These are phyloP conservation scores for Zosterops lateralis DNA, from an alignment of 2,113 vertebrate genomes.

Conservation along the genomic window DNA sequence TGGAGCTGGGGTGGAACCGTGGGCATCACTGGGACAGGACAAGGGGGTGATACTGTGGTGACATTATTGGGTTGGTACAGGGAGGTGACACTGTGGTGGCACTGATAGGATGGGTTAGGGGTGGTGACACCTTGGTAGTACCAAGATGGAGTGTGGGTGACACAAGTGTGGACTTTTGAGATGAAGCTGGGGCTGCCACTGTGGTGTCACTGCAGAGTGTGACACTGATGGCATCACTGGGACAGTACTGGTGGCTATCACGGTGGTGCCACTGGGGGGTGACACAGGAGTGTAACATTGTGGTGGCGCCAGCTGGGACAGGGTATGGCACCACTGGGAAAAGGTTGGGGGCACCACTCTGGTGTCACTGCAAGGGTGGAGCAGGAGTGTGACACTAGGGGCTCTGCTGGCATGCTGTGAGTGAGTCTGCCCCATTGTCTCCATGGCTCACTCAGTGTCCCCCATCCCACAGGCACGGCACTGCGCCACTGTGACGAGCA, in stretches of 20 bases:
- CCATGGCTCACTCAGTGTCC: background rate
- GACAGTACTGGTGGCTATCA: background rate
- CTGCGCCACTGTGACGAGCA: slow-evolving; percentile 95
- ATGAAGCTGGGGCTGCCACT: background rate
- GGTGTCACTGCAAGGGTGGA: background rate
- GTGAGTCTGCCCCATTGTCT: background rate
- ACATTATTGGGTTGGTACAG: background rate
- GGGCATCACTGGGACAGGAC: background rate
- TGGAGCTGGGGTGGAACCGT: background rate
- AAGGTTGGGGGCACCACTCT: background rate
- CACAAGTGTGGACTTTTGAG: background rate
- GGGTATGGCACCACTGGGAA: background rate
- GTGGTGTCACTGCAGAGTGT: background rate
- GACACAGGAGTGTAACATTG: background rate
- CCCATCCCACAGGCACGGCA: slow-evolving; percentile 79
- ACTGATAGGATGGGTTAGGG: background rate
- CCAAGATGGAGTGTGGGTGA: too few species aligned
- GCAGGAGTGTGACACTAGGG: background rate
- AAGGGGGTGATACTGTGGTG: background rate
- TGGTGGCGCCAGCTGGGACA: background rate
- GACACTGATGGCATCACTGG: background rate
- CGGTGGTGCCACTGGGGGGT: accelerated
- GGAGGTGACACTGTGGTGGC: background rate
- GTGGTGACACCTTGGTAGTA: background rate
- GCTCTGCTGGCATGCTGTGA: background rate